Evolutionary conservation across 2,797 vertebrate species (phyloP), one percentile per base, ranked within the genome.

Genomic region (Amblyopsis hoosieri): DNA sequence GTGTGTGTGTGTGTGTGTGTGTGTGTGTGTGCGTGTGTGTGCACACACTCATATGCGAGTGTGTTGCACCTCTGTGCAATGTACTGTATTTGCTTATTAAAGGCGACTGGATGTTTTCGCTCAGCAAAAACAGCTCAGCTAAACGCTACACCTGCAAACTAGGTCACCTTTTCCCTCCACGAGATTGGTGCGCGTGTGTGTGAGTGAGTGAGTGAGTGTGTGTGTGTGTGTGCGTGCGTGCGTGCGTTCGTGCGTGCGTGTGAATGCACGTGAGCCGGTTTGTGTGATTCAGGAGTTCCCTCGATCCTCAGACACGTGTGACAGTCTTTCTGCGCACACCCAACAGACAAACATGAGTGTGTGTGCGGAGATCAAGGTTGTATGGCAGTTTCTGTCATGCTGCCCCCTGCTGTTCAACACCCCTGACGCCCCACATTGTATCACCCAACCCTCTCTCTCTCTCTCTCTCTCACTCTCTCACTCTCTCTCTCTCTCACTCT

Each of bases 371-470:
- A 37, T 37, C 33, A 37, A 37, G 8, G 33, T 37, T 23, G 48
- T 45, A 15, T 51, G 50, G 29, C 31, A 55, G 12, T 52, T 47
- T 8, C 62, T 79, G 79, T 65, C 63, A 72, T 81, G 52, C 71
- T 66, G 54, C 54, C 78, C 57, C 64, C 83, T 67, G 69, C 72
- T 58, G 29, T 78, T 61, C 72, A 62, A 60, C 81, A 68, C 77
- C 75, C 57, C 68, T 71, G 57, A 60, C 60, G 29, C 33, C 74
- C 70, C 80, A 82, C 61, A 63, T 33, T 50, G 76, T 74, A 75
- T 57, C 53, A 60, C 45, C 29, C 61, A 45, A 74, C 64, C 67
- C 54, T 55, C 69, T 66, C 12, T 50, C 13, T 48, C 55, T 2
- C 61, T 1, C 15, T 47, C 57, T 71, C 14, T 58, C 11, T 50